Base-by-base conservation (phyloP, 2,113 vertebrate species). In the Notarius quadriscutis region DNA sequence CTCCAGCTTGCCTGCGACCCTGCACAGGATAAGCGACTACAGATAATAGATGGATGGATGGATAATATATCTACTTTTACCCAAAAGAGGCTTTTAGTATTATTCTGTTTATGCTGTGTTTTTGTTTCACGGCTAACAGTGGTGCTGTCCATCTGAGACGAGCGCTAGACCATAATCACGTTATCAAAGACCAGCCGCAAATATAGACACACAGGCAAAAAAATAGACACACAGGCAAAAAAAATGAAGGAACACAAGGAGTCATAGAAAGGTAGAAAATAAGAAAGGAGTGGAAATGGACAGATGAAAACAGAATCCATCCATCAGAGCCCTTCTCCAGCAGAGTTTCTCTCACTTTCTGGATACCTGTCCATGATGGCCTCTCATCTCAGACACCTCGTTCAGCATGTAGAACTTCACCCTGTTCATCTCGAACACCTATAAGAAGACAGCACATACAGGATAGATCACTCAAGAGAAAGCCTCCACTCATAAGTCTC, bases 331-430 rank as follows among this genome's bases (percentile, higher is more conserved):
- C 91, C 92, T 90, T 91, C 15, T 84, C 53, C 83, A 75, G 67
- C 69, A 58, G 69, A 84, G 92, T 93, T 94, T 95, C 93, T 95
- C 95, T 96, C 95, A 95, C 94, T 95, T 95, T 95, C 89, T 90
- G 93, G 92, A 94, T 96, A 99, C 98, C 98, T 99, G 97, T 94
- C 98, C 97, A 92, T 99, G 97, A 93, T 98, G 98, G 87, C 97
- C 98, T 90, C 97, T 94, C 90, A 99, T 96, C 93, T 99, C 98
- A 0, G 94, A 97, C 90, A 99, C 97, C 92, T 99, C 98, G 0
- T 98, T 99, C 94, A 99, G 96, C 97, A 99, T 98, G 95, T 99
- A 99, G 96, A 99, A 99, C 95, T 99, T 99, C 91, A 99, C 97
- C 82, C 95, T 94, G 92, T 99, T 97, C 86, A 90, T 96, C 93